Conservation (phyloP, 2,113 vertebrate genomes). For the Epinephelus lanceolatus region DNA sequence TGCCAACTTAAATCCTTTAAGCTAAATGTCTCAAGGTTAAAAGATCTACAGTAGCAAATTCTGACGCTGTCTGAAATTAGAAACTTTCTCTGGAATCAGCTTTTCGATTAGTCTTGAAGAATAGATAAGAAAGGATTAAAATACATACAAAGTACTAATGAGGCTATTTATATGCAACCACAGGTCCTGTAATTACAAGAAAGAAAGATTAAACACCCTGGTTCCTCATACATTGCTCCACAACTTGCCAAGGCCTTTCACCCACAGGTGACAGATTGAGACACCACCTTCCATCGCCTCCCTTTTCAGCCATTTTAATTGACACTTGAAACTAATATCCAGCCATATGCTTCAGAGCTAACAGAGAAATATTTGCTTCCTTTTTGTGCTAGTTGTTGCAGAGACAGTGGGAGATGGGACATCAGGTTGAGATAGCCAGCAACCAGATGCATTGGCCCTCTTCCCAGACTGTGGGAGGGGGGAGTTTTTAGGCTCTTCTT, state of each 20-base stretch:
- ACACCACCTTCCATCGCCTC: background rate
- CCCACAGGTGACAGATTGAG: constrained; percentile 25
- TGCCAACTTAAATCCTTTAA: constrained; percentile 2
- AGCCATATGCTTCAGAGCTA: constrained; percentile 17
- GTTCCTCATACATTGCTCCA: constrained; percentile 55
- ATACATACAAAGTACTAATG: constrained; percentile 76
- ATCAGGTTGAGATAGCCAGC: constrained; percentile 46
- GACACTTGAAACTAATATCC: background rate
- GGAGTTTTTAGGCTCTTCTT: constrained; percentile 38
- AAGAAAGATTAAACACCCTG: constrained; percentile 63
- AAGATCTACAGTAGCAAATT: constrained; percentile 42
- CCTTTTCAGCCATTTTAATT: constrained; percentile 15
- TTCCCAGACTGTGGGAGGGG: constrained; percentile 57
- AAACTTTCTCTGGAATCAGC: constrained; percentile 47
- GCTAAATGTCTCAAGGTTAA: background rate
- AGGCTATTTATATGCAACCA: constrained; percentile 84
- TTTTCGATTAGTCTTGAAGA: constrained; percentile 54
- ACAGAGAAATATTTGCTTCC: constrained; percentile 25
- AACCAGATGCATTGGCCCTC: constrained; percentile 65
- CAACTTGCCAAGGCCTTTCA: constrained; percentile 32
- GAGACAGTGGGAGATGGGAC: constrained; percentile 46
- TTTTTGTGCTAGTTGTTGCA: constrained; percentile 39
- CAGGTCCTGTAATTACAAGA: constrained; percentile 68
- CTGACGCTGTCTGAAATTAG: constrained; percentile 32
- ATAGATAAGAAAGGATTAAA: constrained; percentile 69